Base-by-base conservation (phyloP, 2,113 vertebrate species). In the Paralichthys olivaceus region DNA sequence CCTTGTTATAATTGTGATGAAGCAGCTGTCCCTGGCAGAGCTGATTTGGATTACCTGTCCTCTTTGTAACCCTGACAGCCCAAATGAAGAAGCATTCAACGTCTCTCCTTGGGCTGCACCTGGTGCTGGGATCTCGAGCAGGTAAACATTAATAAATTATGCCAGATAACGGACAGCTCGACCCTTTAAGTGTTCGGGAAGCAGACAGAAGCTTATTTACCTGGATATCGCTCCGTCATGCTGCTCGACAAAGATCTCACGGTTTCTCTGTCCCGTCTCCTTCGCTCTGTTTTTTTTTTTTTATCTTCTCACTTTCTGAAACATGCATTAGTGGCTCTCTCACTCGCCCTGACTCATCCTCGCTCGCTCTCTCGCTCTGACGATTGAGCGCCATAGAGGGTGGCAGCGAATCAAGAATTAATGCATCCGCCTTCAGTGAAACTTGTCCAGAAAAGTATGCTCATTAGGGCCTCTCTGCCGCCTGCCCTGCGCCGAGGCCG, bases 1-100 rank as follows among this genome's bases (percentile, higher is more conserved):
- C 87, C 81, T 78, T 63, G 85, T 84, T 90, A 83, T 93, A 94
- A 93, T 92, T 92, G 90, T 90, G 91, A 94, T 91, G 78, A 93
- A 93, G 89, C 88, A 84, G 77, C 88, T 91, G 90, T 89, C 87
- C 76, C 70, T 79, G 74, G 74, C 77, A 58, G 76, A 82, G 82
- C 84, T 89, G 87, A 91, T 91, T 92, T 85, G 87, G 88, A 90
- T 92, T 85, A 89, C 88, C 84, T 71, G 74, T 86, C 49, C 88
- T 87, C 86, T 91, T 87, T 91, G 89, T 90, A 85, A 79, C 81
- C 69, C 73, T 84, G 92, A 88, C 91, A 91, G 87, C 63, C 58
- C 71, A 84, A 90, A 93, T 92, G 90, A 94, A 93, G 84, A 90
- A 86, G 69, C 86, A 90, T 91, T 84, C 85, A 54, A 65, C 73